phyloP scores from a whole-genome alignment of 2,888 invertebrate species.

The Ichneumoninae sp. region DNA sequence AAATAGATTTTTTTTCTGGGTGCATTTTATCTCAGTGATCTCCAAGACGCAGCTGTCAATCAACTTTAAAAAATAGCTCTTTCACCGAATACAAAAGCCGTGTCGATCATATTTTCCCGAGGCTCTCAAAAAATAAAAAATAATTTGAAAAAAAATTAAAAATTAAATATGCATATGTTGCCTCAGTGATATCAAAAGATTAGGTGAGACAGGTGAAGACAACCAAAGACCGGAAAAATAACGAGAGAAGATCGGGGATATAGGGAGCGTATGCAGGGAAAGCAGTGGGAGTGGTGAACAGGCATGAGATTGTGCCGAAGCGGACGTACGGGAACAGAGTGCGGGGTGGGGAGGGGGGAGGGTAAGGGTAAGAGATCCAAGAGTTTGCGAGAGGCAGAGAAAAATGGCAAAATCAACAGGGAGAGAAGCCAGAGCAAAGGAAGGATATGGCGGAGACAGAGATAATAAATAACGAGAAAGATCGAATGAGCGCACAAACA shows the following conservation, averaged over 20 bases:
- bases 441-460: conserved; percentile 64
- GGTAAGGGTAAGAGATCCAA: conserved; percentile 33
- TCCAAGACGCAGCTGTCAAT: neutral
- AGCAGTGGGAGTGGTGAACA: conserved; percentile 8
- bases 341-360: neutral
- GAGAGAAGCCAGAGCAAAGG: conserved; percentile 59
- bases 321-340: neutral
- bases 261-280: conserved; percentile 40
- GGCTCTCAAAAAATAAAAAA: conserved; percentile 37
- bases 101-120: conserved; percentile 50
- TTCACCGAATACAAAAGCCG: conserved; percentile 5
- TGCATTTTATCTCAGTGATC: neutral
- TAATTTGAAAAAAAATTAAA: conserved; percentile 10
- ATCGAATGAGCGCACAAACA: conserved; percentile 56
- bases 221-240: conserved; percentile 52
- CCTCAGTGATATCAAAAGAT: conserved; percentile 46
- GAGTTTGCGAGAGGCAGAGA: conserved; percentile 59
- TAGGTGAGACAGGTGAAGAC: conserved; percentile 39
- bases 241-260: conserved; percentile 35
- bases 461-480: conserved; percentile 67
- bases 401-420: conserved; percentile 60
- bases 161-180: neutral
- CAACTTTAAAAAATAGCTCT: neutral
- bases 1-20: no score
- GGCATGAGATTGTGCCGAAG: neutral